Base-by-base conservation (phyloP, 1,140 invertebrate genomes). In the Bombyx mandarina region DNA sequence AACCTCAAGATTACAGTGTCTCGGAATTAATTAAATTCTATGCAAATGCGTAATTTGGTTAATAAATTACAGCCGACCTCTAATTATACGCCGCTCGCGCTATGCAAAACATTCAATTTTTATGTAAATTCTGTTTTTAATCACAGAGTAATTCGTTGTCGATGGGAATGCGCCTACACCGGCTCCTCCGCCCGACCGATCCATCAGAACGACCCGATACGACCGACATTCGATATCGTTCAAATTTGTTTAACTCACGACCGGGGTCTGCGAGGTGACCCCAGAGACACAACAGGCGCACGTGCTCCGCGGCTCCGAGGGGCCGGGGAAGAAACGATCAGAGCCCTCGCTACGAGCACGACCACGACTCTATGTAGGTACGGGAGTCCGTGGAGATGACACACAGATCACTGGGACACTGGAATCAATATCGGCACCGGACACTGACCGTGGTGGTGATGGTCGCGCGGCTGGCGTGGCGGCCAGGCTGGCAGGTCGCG, bases 401-500 rank as follows among this genome's bases (percentile, higher is more conserved):
- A 57, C 49, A 62, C 52, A 47, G 46, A 58, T 44, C 51, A 56
- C 57, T 51, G 44, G 26, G 56, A 51, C 60, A 62, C 62, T 64
- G 54, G 57, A 22, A 52, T 50, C 55, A 52, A 22, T 46, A 22
- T 46, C 44, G 55, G 52, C 45, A 43, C 45, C 54, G 57, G 66
- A 42, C 60, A 79, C 79, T 78, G 74, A 85, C 82, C 82, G 82
- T 82, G 80, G 52, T 61, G 60, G 45, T 62, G 60, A 66, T 60
- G 59, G 61, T 49, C 57, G 8, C 43, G 54, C 26, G 50, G 60
- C 69, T 66, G 64, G 72, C 75, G 72, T 71, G 79, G 75, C 62
- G 81, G 80, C 82, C 82, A 85, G 69, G 77, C 77, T 60, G 75
- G 77, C 65, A 79, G 69, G 62, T 78, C 78, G 67, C 82, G 82